Base-by-base conservation (phyloP, 1,140 invertebrate genomes). In the Helicoverpa zea region DNA sequence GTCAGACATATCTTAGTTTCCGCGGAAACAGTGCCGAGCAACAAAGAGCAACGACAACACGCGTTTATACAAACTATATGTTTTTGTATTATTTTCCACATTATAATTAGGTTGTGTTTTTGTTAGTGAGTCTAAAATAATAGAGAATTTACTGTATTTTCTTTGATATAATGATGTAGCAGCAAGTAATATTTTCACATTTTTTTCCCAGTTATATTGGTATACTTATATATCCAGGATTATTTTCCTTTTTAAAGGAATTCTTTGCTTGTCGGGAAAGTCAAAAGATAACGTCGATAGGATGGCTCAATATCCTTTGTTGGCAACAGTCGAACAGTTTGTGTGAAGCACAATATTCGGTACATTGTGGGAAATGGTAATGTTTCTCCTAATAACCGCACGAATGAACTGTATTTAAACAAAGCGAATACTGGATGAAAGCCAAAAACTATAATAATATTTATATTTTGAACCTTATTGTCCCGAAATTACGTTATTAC, bases 401-500 rank as follows among this genome's bases (percentile, higher is more conserved):
- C 35, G 63, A 49, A 2, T 49, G 43, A 66, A 49, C 43, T 49
- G 63, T 10, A 10, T 66, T 66, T 66, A 49, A 66, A 66, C 43
- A 66, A 66, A 66, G 63, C 43, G 63, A 11, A 10, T n/a, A 7
- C 35, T 49, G 64, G 64, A n/a, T 16, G 13, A 3, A 5, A 0
- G 64, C 64, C 64, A 68, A n/a, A 2, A 13, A 23, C 11, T 64
- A 64, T 43, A 18, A 23, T 43, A 18, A 13, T 47, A 49, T 68
- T 49, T 49, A 23, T 68, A 43, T 51, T 68, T 51, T 68, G 10
- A 68, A 23, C 43, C 35, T 68, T 68, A 68, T 68, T 43, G 11
- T 68, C 2, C 43, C 16, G 5, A 16, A 18, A 49, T 68, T 49
- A 23, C 23, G 23, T 23, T 49, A 66, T 18, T 49, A 64, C 35